Conservation (phyloP, 2,888 invertebrate species). For the Xylocampa areola region DNA sequence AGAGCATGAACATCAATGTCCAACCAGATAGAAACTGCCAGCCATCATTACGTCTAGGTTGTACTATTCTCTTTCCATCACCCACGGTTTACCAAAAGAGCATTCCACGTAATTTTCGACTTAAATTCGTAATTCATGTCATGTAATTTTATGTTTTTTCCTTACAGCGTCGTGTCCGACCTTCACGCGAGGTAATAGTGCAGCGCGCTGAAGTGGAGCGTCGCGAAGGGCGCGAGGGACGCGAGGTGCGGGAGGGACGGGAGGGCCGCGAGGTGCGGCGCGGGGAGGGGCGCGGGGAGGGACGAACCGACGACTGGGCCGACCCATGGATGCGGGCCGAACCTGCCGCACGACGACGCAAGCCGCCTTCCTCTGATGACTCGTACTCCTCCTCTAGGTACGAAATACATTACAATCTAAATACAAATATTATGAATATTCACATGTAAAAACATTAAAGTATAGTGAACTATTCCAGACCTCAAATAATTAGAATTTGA, state of each 20-base stretch:
- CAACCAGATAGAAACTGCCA: too few species aligned
- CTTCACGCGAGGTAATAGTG: conserved; percentile 92
- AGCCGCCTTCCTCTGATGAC: conserved; percentile 84
- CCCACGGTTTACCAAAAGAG: too few species aligned
- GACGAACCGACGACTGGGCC: conserved; percentile 96
- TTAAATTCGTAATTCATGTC: too few species aligned
- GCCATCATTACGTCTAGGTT: too few species aligned
- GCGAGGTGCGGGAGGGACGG: conserved; percentile 56
- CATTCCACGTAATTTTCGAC: too few species aligned
- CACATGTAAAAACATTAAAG: too few species aligned
- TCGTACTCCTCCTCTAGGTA: conserved; percentile 87
- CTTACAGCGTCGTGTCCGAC: conserved; percentile 87
- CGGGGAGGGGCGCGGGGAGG: conserved; percentile 82
- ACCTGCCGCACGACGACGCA: conserved; percentile 80
- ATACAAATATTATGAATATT: too few species aligned
- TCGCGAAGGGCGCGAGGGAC: conserved; percentile 62
- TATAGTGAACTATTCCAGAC: too few species aligned
- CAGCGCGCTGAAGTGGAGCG: conserved; percentile 91
- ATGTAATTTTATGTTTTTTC: too few species aligned
- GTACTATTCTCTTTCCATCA: too few species aligned
- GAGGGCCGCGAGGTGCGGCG: conserved; percentile 62
- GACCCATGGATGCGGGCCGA: conserved; percentile 97
- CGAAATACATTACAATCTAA: not conserved
- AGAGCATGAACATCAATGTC: too few species aligned
- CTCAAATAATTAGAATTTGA: too few species aligned